phyloP scores from a whole-genome alignment of 2,113 vertebrate species.

The Nesogale talazaci region DNA sequence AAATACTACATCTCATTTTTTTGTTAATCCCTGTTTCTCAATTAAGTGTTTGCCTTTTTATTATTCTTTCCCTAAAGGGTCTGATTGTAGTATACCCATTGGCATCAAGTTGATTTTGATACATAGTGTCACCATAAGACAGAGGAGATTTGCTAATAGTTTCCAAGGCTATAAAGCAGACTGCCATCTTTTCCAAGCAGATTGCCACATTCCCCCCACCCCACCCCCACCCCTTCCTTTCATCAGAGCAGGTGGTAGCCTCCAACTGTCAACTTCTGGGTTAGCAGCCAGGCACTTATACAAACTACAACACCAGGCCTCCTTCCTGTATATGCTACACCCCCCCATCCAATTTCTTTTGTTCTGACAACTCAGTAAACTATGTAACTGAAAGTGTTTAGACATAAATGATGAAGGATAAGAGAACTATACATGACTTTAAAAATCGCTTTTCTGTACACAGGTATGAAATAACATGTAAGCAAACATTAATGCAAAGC shows the following conservation, averaged over 20 bases:
- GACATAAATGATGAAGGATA: not conserved
- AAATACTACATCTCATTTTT: not conserved
- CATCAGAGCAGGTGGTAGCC: not conserved
- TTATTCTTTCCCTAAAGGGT: not conserved
- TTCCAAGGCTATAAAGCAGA: not conserved
- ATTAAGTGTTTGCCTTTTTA: not conserved
- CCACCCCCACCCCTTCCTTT: too few relatives aligned
- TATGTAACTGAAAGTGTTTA: not conserved
- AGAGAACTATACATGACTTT: conserved; percentile 11
- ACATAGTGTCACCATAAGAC: not conserved
- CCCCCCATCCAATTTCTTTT: not conserved
- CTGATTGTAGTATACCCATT: not conserved
- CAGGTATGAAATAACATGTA: not conserved
- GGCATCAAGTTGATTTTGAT: not conserved
- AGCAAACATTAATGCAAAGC: not conserved
- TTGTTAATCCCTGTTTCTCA: conserved; percentile 20
- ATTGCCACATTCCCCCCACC: not conserved
- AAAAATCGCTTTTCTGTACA: not conserved
- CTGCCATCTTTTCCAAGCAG: not conserved
- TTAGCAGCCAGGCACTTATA: not conserved
- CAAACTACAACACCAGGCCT: not conserved
- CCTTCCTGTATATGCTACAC: not conserved
- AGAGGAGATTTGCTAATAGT: not conserved
- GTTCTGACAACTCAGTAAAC: not conserved
- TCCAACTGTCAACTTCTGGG: not conserved